Evolutionary conservation across 1,140 invertebrate genomes (phyloP).

Genomic region (Pectinophora gossypiella): DNA sequence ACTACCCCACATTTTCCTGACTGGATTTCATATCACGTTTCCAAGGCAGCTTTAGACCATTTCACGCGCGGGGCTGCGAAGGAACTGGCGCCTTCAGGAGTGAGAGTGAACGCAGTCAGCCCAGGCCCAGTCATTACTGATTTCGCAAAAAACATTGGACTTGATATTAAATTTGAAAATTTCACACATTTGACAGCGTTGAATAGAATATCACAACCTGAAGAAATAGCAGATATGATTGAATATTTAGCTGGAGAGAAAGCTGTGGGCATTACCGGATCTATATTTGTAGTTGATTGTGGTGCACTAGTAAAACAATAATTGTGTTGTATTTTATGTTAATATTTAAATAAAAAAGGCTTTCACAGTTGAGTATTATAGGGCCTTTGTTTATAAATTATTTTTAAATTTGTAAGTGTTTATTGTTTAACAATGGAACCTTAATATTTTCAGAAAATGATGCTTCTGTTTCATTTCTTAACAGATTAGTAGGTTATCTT

Average conservation of each 20-base stretch:
- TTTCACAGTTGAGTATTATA: too few relatives aligned
- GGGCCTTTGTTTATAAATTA: too few relatives aligned
- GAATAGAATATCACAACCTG: conserved; percentile 10
- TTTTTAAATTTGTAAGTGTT: too few relatives aligned
- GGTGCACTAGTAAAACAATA: conserved; percentile 11
- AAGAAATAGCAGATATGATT: conserved; percentile 21
- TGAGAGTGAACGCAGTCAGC: conserved; percentile 47
- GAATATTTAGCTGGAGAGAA: conserved; percentile 23
- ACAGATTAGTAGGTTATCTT: too few relatives aligned
- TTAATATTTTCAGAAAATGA: too few relatives aligned
- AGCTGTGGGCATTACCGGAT: conserved; percentile 22
- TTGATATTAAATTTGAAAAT: neutral
- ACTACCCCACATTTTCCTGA: neutral
- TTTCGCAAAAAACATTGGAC: conserved; percentile 6
- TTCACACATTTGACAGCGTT: neutral
- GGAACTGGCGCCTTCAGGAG: conserved; percentile 8
- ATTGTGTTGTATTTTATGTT: neutral
- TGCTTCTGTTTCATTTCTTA: too few relatives aligned
- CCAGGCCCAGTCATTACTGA: conserved; percentile 67
- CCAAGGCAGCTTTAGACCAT: conserved; percentile 9
- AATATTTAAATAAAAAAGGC: too few relatives aligned
- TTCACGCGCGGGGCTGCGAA: conserved; percentile 2
- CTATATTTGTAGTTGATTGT: conserved; percentile 9
- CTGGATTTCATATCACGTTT: neutral
- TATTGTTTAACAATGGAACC: too few relatives aligned